Base-by-base conservation (phyloP, 1,140 invertebrate genomes). In the Lordiphosa clarofinis region DNA sequence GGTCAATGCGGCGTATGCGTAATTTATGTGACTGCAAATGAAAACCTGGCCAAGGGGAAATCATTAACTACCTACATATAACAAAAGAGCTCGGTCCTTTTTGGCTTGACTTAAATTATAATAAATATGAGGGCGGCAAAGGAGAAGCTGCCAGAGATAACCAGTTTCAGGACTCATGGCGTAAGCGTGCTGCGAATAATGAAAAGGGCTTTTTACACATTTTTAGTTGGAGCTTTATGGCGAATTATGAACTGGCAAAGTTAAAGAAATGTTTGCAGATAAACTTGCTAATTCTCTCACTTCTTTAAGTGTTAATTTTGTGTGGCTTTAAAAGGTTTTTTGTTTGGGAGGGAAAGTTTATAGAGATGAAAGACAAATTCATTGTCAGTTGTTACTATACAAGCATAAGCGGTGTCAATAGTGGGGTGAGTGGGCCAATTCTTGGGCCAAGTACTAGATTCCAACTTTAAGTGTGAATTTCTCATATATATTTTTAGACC, bases 1-100 rank as follows among this genome's bases (percentile, higher is more conserved):
- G 62, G 59, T 49, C 76, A 64, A 76, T 72, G 76, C 78, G 78
- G 78, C 76, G 76, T 82, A 81, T 81, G 70, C 76, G 78, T 81
- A 76, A 81, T 81, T 82, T 76, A 81, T 81, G 76, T 82, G 24
- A 69, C 60, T 74, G 75, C 71, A 74, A 73, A 73, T 66, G 66
- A 56, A 71, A 71, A 75, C 61, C 48, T 43, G 36, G 52, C 43
- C 35, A 21, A 31, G 13, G 40, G 35, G 12, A 64, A 60, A 36
- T 58, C 52, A 74, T 79, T 66, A 71, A 57, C 48, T 57, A 46
- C 38, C 49, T 24, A 42, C 28, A 31, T 31, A 31, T 31, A 31
- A 31, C 28, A 49, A 56, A 35, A 68, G 53, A 55, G 56, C 28
- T 31, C 28, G 8, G 28, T 31, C 1, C 28, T 31, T 31, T 31